phyloP scores from a whole-genome alignment of 1,140 invertebrate species.

The Riptortus pedestris region DNA sequence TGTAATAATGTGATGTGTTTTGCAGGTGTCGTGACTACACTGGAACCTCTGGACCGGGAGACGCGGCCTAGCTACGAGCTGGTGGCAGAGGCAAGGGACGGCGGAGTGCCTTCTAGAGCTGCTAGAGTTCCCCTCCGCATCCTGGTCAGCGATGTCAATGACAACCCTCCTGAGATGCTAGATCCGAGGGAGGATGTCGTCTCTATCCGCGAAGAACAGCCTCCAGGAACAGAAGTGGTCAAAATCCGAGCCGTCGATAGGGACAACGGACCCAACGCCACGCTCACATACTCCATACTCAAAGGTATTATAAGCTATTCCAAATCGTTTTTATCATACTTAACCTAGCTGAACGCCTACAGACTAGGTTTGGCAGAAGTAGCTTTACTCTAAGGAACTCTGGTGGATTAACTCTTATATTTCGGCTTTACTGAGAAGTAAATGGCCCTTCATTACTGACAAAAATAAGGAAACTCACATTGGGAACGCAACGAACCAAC shows the following conservation, averaged over 20 bases:
- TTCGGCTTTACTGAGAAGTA: too few relatives aligned
- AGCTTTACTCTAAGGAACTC: too few relatives aligned
- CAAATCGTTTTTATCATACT: too few relatives aligned
- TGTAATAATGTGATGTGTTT: too few relatives aligned
- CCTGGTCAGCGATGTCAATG: conserved; percentile 72
- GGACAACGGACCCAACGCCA: conserved; percentile 78
- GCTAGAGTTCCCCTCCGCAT: conserved; percentile 63
- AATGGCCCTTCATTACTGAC: too few relatives aligned
- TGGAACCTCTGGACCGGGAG: conserved; percentile 74
- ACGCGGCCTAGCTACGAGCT: conserved; percentile 62
- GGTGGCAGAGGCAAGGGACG: conserved; percentile 73
- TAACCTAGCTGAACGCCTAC: too few relatives aligned
- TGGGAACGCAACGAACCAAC: too few relatives aligned
- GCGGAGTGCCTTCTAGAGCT: conserved; percentile 63
- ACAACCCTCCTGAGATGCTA: conserved; percentile 78
- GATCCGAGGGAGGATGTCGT: conserved; percentile 78
- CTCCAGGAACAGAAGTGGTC: conserved; percentile 72
- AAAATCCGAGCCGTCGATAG: conserved; percentile 72
- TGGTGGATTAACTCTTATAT: too few relatives aligned
- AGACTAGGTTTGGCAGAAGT: too few relatives aligned
- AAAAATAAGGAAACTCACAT: too few relatives aligned
- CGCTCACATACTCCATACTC: conserved; percentile 75
- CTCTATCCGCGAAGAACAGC: conserved; percentile 77
- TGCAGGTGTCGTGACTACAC: conserved; percentile 74
- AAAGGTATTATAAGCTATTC: conserved; percentile 51